Evolutionary conservation across 1,140 invertebrate species (phyloP), one percentile per base, ranked within the genome.

Genomic region (Cotesia chilonis): DNA sequence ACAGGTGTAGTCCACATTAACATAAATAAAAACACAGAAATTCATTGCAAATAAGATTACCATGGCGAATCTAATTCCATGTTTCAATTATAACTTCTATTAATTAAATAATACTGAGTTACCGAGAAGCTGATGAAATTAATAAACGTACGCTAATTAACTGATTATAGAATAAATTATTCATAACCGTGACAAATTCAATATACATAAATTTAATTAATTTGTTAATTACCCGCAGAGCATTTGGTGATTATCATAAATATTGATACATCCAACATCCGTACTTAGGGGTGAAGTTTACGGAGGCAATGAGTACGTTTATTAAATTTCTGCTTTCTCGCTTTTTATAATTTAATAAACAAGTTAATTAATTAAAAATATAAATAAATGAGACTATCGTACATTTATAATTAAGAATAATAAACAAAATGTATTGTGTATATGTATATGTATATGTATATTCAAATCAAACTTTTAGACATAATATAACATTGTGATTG

Each of bases 401-500:
- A 65, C 37, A 65, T 41, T 38, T 41, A 65, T 65, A 47, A 17
- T 41, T 28, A 63, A 63, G 28, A 35, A 41, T 65, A 35, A 41
- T 65, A 47, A 47, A 47, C 41, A 47, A 47, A 47, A 47, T 41
- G 17, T 37, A 4, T 41, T 65, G 51, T 41, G 36, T 20, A 51
- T 17, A 47, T n/a, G 14, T 65, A 65, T 41, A 65, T 63, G 17
- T 63, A 35, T 63, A 63, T 64, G 20, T 66, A 65, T 66, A 52
- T 52, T 12, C 20, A 36, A 57, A 57, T 57, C 66, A 72, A 66
- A 72, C 54, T 67, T 72, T 67, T 67, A 72, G 70, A 72, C 4
- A 54, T 72, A 52, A 72, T 38, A 57, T 72, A 52, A 72, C 55
- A 57, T 72, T 66, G 64, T 72, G 64, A 72, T 59, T 67, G 70